Evolutionary conservation across 2,113 vertebrate genomes (phyloP).

Genomic region (Macaca nemestrina): DNA sequence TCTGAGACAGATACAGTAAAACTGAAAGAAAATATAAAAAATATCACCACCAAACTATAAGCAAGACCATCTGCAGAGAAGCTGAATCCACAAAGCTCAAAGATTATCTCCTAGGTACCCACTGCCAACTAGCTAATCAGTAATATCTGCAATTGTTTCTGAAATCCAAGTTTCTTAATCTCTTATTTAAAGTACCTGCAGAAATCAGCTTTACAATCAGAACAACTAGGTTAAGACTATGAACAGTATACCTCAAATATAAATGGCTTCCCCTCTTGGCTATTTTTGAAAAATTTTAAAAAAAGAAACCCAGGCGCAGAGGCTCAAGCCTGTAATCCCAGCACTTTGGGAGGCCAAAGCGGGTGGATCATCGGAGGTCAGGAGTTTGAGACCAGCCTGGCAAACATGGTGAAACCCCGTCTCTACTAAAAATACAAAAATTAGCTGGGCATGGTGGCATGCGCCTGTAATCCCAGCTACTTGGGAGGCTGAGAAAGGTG

Average conservation of each 20-base stretch:
- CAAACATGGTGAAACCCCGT: too few relatives aligned
- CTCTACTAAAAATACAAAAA: too few relatives aligned
- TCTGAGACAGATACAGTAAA: slow-evolving; percentile 19
- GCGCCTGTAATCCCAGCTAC: too few relatives aligned
- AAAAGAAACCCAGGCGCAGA: not conserved
- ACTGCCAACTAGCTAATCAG: not conserved
- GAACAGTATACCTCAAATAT: slow-evolving; percentile 41
- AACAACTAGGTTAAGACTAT: slow-evolving; percentile 21
- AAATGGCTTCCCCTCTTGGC: not conserved
- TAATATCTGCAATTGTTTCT: slow-evolving; percentile 18
- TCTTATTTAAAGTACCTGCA: not conserved
- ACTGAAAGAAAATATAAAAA: not conserved
- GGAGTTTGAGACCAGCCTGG: too few relatives aligned
- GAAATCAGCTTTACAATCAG: slow-evolving; percentile 6
- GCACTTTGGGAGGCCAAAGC: too few relatives aligned
- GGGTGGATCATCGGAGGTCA: too few relatives aligned
- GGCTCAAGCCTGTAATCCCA: too few relatives aligned
- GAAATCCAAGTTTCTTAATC: not conserved
- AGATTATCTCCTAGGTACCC: not conserved
- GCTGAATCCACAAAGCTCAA: not conserved
- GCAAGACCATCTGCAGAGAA: not conserved
- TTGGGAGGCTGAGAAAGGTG: too few relatives aligned
- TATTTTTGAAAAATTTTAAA: not conserved
- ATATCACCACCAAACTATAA: slow-evolving; percentile 8
- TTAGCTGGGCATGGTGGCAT: too few relatives aligned